Conservation (phyloP, 2,113 vertebrate genomes). For the Jaculus jaculus region DNA sequence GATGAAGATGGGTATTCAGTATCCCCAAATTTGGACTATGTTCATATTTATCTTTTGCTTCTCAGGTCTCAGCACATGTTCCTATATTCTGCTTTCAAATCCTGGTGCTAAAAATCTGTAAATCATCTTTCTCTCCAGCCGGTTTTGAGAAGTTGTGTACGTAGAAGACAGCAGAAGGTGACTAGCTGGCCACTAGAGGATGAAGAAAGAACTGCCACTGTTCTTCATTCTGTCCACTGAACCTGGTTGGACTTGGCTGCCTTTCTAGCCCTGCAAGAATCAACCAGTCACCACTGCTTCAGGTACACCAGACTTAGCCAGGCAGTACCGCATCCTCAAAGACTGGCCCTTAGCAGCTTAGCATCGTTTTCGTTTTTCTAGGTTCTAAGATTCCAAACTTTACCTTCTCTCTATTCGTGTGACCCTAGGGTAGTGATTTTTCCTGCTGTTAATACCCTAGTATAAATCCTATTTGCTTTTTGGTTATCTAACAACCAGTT, state of each 20-base stretch:
- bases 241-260: neutral
- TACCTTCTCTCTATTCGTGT: neutral
- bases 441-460: neutral
- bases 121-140: neutral
- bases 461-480: neutral
- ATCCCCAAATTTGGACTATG: neutral
- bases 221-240: neutral
- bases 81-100: neutral
- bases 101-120: neutral
- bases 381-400: neutral
- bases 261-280: neutral
- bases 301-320: neutral
- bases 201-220: neutral
- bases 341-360: neutral
- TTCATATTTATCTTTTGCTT: neutral
- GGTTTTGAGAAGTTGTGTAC: neutral
- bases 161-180: neutral
- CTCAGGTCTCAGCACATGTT: neutral
- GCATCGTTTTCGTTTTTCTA: neutral
- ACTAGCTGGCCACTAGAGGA: neutral
- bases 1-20: neutral
- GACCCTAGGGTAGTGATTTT: neutral
- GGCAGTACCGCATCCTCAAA: neutral
- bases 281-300: neutral
- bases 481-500: neutral